phyloP scores from a whole-genome alignment of 2,113 vertebrate species.

The Oreochromis aureus region DNA sequence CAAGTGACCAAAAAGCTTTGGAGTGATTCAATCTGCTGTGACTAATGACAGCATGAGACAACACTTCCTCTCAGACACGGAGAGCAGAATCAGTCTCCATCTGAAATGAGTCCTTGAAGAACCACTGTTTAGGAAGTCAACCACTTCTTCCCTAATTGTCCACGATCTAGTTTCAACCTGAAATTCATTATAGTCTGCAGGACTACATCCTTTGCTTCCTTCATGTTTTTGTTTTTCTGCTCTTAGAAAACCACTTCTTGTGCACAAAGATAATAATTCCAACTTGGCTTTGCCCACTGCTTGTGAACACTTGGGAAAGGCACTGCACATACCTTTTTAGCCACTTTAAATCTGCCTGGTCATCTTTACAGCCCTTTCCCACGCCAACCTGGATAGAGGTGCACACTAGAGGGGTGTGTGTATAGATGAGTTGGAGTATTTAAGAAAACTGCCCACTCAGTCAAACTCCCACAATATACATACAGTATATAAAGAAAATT shows the following conservation, averaged over 20 bases:
- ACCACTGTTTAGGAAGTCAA: constrained; percentile 54
- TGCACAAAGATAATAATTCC: constrained; percentile 6
- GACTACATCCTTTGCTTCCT: background rate
- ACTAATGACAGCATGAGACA: constrained; percentile 29
- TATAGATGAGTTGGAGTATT: background rate
- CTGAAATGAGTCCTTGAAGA: constrained; percentile 31
- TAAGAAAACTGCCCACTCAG: background rate
- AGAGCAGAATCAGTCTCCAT: constrained; percentile 25
- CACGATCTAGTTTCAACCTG: constrained; percentile 51
- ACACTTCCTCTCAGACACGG: constrained; percentile 10
- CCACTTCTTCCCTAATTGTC: constrained; percentile 53
- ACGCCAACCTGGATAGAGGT: constrained; percentile 16
- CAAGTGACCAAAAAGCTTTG: background rate
- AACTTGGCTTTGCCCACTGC: background rate
- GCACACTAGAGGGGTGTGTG: background rate
- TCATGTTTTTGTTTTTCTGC: background rate
- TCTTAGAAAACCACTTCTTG: background rate
- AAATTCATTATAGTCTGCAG: constrained; percentile 34
- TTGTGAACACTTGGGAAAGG: constrained; percentile 10
- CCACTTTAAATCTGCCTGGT: constrained; percentile 47
- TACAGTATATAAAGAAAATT: background rate
- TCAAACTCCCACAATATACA: background rate
- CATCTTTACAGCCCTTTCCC: constrained; percentile 55
- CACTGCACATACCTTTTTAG: constrained; percentile 34
- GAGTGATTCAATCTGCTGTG: background rate